Conservation (phyloP, 2,113 vertebrate genomes). For the Neotragus pygmaeus region DNA sequence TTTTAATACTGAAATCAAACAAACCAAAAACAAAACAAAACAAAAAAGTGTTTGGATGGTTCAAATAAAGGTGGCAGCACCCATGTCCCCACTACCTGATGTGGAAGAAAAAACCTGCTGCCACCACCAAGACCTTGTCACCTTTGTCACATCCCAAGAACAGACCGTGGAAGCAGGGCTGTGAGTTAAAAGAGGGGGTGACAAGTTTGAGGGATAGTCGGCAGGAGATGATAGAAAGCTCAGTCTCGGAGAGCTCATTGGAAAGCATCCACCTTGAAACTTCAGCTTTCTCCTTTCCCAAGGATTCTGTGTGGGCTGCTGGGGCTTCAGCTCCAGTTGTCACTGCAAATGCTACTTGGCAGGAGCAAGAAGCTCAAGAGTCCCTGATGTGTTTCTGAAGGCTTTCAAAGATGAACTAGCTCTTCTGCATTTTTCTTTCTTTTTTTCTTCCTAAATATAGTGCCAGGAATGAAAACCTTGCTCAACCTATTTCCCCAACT, state of each 20-base stretch:
- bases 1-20: neutral
- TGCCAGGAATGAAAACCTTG: neutral
- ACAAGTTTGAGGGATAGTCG: neutral
- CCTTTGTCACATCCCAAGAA: neutral
- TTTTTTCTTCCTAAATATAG: constrained; percentile 47
- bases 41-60: neutral
- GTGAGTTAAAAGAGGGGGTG: neutral
- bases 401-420: constrained; percentile 46
- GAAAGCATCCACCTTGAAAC: constrained; percentile 54
- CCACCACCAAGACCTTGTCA: neutral
- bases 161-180: neutral
- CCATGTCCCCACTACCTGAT: neutral
- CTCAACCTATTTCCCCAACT: constrained; percentile 50
- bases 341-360: constrained; percentile 40
- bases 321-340: neutral
- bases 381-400: constrained; percentile 44
- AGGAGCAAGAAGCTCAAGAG: constrained; percentile 40
- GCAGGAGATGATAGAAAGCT: constrained; percentile 40
- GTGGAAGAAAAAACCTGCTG: neutral
- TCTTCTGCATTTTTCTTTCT: neutral
- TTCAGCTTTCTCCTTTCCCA: constrained; percentile 5
- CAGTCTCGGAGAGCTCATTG: neutral
- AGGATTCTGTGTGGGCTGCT: neutral
- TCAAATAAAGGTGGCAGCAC: neutral
- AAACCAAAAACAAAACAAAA: neutral